These are phyloP conservation scores for Anagyrus pseudococci DNA, from an alignment of 2,888 invertebrate species.

Conservation along the genomic window DNA sequence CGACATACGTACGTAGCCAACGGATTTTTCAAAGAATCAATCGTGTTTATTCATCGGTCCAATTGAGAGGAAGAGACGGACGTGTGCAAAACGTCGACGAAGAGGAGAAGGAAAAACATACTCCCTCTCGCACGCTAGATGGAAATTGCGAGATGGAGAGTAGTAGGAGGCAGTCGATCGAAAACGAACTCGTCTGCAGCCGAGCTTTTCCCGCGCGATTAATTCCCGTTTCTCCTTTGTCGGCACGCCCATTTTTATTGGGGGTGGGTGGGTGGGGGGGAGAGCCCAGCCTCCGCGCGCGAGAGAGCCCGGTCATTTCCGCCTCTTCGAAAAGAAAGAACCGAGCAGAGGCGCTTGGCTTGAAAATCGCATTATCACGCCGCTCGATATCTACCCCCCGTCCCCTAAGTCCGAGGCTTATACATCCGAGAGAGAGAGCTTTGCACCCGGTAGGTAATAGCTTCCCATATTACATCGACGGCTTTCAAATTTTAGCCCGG, in stretches of 20 bases:
- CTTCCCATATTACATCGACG: too few species aligned
- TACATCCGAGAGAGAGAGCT: neutral
- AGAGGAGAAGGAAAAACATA: constrained; percentile 12
- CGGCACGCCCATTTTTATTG: constrained; percentile 42
- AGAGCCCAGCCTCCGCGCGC: constrained; percentile 18
- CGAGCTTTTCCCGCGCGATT: constrained; percentile 41
- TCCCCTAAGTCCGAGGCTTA: neutral
- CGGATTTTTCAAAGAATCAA: too few species aligned
- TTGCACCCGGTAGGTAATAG: too few species aligned
- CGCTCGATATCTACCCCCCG: constrained; percentile 13
- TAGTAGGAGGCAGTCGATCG: constrained; percentile 6
- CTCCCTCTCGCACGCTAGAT: neutral
- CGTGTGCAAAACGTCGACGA: too few species aligned
- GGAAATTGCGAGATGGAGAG: constrained; percentile 24
- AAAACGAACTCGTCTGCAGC: constrained; percentile 33
- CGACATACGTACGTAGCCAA: too few species aligned
- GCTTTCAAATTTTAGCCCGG: too few species aligned
- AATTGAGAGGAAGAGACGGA: too few species aligned
- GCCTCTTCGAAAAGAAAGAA: constrained; percentile 35
- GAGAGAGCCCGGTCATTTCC: constrained; percentile 42
- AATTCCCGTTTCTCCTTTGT: constrained; percentile 44
- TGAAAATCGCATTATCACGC: constrained; percentile 36
- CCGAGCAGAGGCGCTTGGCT: neutral
- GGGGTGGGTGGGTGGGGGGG: constrained; percentile 18
- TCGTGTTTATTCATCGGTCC: too few species aligned